Evolutionary conservation across 2,888 invertebrate species (phyloP).

Genomic region (Stictocephala bisonia): DNA sequence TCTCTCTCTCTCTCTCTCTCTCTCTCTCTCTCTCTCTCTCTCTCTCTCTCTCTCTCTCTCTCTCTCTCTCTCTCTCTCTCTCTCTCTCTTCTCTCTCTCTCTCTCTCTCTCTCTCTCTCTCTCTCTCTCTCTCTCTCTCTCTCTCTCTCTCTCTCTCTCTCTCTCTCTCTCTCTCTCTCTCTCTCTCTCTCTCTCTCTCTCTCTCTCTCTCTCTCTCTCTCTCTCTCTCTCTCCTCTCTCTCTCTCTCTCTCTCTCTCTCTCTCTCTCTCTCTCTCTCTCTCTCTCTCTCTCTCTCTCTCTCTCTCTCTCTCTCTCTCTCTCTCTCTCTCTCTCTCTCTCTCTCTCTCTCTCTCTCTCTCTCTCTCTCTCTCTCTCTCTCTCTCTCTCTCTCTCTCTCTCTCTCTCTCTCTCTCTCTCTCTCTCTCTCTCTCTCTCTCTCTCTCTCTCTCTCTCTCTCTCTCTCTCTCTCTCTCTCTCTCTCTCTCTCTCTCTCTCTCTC

Average conservation of each 20-base stretch:
- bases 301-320: constrained; percentile 62
- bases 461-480: constrained; percentile 41
- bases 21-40: too few species aligned
- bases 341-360: constrained; percentile 53
- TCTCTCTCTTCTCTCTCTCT: background rate
- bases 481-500: constrained; percentile 47
- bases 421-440: constrained; percentile 22
- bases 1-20: too few species aligned
- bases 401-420: constrained; percentile 37
- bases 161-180: constrained; percentile 10
- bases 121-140: constrained; percentile 19
- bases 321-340: constrained; percentile 59
- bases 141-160: constrained; percentile 12
- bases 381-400: constrained; percentile 44
- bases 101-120: constrained; percentile 10
- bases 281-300: constrained; percentile 61
- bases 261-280: constrained; percentile 59
- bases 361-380: constrained; percentile 50
- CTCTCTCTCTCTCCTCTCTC: background rate
- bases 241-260: constrained; percentile 16
- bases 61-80: too few species aligned
- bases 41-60: too few species aligned
- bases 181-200: constrained; percentile 1
- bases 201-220: constrained; percentile 13
- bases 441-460: constrained; percentile 26